phyloP scores from a whole-genome alignment of 2,113 vertebrate species.

The Pandion haliaetus region DNA sequence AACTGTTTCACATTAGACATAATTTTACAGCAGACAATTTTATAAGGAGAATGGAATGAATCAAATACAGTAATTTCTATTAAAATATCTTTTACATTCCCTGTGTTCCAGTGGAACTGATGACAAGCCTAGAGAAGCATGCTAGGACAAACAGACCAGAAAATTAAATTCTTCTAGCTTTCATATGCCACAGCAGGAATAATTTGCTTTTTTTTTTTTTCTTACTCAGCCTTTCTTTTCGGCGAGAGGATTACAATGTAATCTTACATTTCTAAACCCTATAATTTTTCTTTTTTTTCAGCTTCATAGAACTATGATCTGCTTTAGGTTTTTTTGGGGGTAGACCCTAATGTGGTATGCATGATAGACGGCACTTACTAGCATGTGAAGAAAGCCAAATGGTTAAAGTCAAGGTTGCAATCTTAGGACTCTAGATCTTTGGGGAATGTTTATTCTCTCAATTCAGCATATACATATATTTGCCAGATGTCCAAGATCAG shows the following conservation, averaged over 20 bases:
- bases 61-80: conserved; percentile 51
- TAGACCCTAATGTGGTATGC: background rate
- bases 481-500: conserved; percentile 14
- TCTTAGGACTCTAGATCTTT: background rate
- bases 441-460: conserved; percentile 3
- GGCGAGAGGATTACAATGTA: background rate
- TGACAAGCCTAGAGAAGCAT: conserved; percentile 53
- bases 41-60: conserved; percentile 62
- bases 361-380: background rate
- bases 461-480: background rate
- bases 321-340: background rate
- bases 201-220: background rate
- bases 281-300: background rate
- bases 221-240: conserved; percentile 12
- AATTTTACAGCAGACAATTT: conserved; percentile 61
- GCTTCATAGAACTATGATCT: background rate
- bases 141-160: conserved; percentile 64
- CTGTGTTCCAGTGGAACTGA: conserved; percentile 47
- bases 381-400: background rate
- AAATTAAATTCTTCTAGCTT: conserved; percentile 64
- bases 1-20: conserved; percentile 55
- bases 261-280: conserved; percentile 11
- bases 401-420: background rate
- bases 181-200: conserved; percentile 11
- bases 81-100: conserved; percentile 66